A percentile compares a stretch with the other conserved stretches of the same genome.
phyloP scores from a whole-genome alignment of 2,888 invertebrate species.

The Cosmia pyralina region DNA sequence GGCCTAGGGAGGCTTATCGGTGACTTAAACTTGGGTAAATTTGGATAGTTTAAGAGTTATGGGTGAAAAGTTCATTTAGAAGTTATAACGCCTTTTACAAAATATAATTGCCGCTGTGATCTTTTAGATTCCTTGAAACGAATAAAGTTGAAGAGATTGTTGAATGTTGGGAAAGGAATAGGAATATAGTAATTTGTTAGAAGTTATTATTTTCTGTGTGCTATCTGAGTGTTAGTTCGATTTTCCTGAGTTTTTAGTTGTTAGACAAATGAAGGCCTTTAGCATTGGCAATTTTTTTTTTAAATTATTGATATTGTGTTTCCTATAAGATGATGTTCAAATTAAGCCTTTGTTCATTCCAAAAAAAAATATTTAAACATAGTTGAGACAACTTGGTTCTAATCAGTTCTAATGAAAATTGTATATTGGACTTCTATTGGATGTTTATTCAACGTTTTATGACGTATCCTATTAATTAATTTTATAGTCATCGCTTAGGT shows the following conservation, averaged over 20 bases:
- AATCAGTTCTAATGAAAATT: constrained; percentile 14
- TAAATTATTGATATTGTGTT: neutral
- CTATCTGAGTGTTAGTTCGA: neutral
- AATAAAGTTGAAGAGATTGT: constrained; percentile 29
- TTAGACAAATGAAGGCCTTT: neutral
- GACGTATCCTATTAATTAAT: constrained; percentile 26
- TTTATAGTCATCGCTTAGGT: constrained; percentile 17
- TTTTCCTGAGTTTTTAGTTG: neutral
- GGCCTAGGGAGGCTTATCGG: constrained; percentile 61
- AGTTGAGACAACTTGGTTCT: neutral
- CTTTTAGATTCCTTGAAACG: constrained; percentile 33
- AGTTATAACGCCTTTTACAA: constrained; percentile 52
- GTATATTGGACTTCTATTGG: constrained; percentile 2
- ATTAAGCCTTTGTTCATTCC: neutral
- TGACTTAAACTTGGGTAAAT: constrained; percentile 59
- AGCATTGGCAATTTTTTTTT: neutral
- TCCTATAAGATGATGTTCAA: neutral
- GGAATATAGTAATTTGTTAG: constrained; percentile 7
- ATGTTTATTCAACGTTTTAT: constrained; percentile 15
- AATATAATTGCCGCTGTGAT: constrained; percentile 47
- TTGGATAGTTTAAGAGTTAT: constrained; percentile 67
- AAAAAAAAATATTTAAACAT: constrained; percentile 10
- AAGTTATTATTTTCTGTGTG: constrained; percentile 18
- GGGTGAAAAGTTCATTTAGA: constrained; percentile 57
- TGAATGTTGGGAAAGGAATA: constrained; percentile 4